Conservation (phyloP, 2,113 vertebrate genomes). For the Anser brachyrhynchus region DNA sequence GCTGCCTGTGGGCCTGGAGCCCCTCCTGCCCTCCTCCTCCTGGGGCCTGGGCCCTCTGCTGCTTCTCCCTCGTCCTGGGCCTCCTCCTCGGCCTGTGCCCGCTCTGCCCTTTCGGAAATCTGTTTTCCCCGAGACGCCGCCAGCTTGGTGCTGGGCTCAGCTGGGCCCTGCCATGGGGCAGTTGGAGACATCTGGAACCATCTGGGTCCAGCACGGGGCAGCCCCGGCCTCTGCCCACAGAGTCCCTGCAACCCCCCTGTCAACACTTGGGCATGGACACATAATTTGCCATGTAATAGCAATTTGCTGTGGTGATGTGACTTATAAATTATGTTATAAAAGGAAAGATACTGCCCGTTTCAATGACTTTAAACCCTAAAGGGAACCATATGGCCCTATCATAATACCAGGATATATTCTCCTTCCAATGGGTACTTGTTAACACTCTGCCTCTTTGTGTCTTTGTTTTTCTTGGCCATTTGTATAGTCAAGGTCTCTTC, state of each 20-base stretch:
- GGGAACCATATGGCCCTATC: background rate
- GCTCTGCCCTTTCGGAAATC: background rate
- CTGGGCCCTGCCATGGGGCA: background rate
- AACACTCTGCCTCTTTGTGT: background rate
- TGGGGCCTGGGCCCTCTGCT: background rate
- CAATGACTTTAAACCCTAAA: background rate
- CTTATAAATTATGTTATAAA: background rate
- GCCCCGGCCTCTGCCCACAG: background rate
- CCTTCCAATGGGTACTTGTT: background rate
- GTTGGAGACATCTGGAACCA: rapidly evolving
- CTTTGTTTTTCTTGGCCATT: background rate
- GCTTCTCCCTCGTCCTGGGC: background rate
- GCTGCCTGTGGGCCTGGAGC: background rate
- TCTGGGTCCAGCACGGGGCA: background rate
- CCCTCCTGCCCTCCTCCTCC: background rate
- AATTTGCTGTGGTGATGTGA: background rate
- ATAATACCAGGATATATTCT: background rate
- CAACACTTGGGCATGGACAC: background rate
- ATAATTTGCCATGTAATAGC: background rate
- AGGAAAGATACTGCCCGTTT: background rate
- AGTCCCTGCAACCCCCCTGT: no score
- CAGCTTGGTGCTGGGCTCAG: background rate
- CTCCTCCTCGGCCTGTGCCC: background rate
- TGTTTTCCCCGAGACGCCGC: background rate
- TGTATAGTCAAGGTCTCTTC: background rate